These are phyloP conservation scores for Nipponacmea schrenckii DNA, from an alignment of 2,888 invertebrate species.

Conservation along the genomic window DNA sequence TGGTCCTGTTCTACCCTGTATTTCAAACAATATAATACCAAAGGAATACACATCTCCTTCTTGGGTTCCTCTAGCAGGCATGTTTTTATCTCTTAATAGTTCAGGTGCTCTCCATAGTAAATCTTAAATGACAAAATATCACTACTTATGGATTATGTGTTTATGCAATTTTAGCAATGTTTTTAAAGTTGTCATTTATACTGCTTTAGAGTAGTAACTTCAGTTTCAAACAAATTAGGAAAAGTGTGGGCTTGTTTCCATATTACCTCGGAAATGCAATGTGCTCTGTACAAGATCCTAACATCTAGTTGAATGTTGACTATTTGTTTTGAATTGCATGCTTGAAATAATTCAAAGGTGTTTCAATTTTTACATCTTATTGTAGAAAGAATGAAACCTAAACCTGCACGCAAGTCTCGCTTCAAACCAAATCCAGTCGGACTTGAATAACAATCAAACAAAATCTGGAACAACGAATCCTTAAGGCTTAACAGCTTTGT, in stretches of 20 bases:
- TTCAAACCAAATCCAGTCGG: too few species aligned
- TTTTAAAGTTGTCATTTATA: background rate
- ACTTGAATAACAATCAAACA: too few species aligned
- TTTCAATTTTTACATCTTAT: too few species aligned
- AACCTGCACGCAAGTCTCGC: too few species aligned
- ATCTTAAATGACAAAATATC: conserved; percentile 68
- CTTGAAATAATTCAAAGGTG: too few species aligned
- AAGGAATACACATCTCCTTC: conserved; percentile 85
- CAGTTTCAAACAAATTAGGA: background rate
- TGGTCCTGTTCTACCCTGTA: conserved; percentile 64
- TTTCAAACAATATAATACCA: conserved; percentile 82
- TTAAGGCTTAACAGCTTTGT: too few species aligned
- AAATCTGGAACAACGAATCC: too few species aligned
- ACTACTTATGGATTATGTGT: background rate
- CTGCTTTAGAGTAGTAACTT: background rate
- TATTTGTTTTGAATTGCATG: too few species aligned
- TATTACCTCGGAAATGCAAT: too few species aligned
- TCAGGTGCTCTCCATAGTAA: conserved; percentile 98
- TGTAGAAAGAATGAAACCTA: too few species aligned
- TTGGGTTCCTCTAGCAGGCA: conserved; percentile 48
- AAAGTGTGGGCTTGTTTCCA: background rate
- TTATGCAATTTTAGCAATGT: background rate
- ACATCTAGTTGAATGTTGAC: too few species aligned
- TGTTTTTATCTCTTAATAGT: conserved; percentile 47
- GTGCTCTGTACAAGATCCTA: too few species aligned